These are phyloP conservation scores for Anguilla rostrata DNA, from an alignment of 2,113 vertebrate genomes.

Conservation along the genomic window DNA sequence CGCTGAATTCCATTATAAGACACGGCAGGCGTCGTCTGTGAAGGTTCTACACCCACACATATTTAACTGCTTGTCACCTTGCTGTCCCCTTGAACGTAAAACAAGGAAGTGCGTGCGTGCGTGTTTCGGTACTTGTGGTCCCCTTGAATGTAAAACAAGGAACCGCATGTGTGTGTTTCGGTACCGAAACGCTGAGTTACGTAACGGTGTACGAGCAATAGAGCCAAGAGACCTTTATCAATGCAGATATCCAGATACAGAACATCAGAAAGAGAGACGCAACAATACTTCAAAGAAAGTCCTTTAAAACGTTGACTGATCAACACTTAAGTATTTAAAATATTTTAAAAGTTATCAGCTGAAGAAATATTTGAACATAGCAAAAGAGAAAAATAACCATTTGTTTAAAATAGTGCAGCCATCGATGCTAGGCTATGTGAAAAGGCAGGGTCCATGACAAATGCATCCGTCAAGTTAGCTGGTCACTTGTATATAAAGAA, in stretches of 20 bases:
- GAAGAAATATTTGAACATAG: neutral
- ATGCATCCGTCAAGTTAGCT: no score
- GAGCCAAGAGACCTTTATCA: no score
- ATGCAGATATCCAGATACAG: no score
- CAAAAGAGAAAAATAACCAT: neutral
- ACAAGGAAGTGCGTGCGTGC: neutral
- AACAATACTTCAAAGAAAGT: no score
- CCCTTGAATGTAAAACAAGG: slow-evolving; percentile 60
- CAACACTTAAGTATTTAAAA: no score
- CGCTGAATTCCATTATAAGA: neutral
- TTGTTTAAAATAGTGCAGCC: neutral
- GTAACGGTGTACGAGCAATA: no score
- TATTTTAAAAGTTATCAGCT: slow-evolving; percentile 3
- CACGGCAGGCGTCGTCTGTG: neutral
- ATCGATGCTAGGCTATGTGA: no score
- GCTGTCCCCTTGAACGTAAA: slow-evolving; percentile 67
- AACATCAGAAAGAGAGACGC: no score
- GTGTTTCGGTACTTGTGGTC: slow-evolving; percentile 58
- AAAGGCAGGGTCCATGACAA: no score
- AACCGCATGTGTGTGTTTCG: neutral
- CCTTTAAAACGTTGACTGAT: no score
- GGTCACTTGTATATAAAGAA: no score
- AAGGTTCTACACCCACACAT: neutral
- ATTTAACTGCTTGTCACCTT: slow-evolving; percentile 58
- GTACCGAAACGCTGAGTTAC: neutral